Conservation (phyloP, 92 coral and sea anemone genomes). For the Parazoanthus swiftii region DNA sequence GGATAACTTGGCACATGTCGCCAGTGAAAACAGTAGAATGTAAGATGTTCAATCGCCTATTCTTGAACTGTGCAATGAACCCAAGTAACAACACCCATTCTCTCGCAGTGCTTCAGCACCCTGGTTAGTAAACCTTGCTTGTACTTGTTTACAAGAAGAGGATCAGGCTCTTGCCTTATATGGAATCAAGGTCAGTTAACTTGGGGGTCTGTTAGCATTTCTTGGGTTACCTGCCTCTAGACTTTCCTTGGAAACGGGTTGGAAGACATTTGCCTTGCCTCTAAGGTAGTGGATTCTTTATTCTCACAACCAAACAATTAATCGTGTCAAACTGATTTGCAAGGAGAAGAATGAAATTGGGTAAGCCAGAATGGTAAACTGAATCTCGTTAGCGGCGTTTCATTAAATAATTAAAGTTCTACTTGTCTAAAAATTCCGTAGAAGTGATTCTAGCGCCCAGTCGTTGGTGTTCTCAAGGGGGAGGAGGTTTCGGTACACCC, state of each 20-base stretch:
- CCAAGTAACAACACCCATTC: not conserved
- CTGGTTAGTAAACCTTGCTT: conserved; percentile 59
- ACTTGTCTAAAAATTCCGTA: not conserved
- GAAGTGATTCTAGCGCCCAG: not conserved
- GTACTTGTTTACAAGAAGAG: conserved; percentile 66
- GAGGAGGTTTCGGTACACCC: not conserved
- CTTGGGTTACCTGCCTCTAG: not conserved
- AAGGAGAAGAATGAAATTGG: not conserved
- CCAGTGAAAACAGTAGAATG: too few species aligned
- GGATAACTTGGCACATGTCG: too few species aligned
- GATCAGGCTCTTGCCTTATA: conserved; percentile 61
- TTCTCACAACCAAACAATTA: not conserved
- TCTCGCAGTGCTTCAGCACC: conserved; percentile 61
- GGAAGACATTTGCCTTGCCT: not conserved
- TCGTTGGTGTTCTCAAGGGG: not conserved
- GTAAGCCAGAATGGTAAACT: not conserved
- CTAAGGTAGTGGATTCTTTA: too few species aligned
- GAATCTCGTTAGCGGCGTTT: not conserved
- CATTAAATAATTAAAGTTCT: not conserved
- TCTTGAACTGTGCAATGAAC: not conserved
- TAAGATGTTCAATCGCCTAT: not conserved
- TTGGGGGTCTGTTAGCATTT: too few species aligned
- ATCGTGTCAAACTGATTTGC: not conserved
- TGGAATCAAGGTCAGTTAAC: conserved; percentile 71
- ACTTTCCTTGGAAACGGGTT: not conserved